Evolutionary conservation across 2,888 invertebrate species (phyloP).

Genomic region (Sphaerophoria rueppellii): DNA sequence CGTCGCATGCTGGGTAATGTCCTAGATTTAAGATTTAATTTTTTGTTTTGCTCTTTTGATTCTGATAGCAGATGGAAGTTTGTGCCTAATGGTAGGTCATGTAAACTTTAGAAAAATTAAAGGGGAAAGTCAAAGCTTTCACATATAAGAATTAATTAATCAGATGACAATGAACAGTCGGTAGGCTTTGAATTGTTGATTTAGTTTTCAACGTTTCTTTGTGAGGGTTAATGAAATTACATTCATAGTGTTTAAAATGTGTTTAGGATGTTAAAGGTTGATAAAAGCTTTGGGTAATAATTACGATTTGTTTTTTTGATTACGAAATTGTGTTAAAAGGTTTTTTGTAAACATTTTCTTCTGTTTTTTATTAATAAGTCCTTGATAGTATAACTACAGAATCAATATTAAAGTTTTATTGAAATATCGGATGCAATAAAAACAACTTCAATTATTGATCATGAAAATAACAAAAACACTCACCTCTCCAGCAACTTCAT

Average conservation of each 20-base stretch:
- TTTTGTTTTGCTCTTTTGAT: background rate
- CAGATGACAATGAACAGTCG: slow-evolving; percentile 35
- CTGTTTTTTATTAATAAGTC: too few relatives aligned
- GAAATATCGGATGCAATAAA: too few relatives aligned
- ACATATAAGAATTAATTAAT: background rate
- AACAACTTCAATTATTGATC: too few relatives aligned
- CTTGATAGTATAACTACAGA: too few relatives aligned
- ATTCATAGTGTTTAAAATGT: too few relatives aligned
- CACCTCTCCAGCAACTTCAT: background rate
- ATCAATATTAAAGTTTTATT: too few relatives aligned
- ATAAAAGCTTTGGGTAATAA: too few relatives aligned
- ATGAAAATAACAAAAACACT: too few relatives aligned
- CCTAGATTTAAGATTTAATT: slow-evolving; percentile 35
- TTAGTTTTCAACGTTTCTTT: background rate
- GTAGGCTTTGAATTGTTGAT: slow-evolving; percentile 5
- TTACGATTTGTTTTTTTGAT: too few relatives aligned
- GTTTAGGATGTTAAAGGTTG: too few relatives aligned
- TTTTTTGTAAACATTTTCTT: too few relatives aligned
- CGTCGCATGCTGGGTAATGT: slow-evolving; percentile 46
- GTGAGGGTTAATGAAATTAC: background rate
- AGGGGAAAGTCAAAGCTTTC: slow-evolving; percentile 17
- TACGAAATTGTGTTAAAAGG: too few relatives aligned
- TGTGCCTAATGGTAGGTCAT: slow-evolving; percentile 10
- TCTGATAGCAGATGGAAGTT: slow-evolving; percentile 17
- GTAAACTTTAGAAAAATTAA: background rate